These are phyloP conservation scores for Phalacrocorax aristotelis DNA, from an alignment of 2,113 vertebrate species.

Conservation along the genomic window DNA sequence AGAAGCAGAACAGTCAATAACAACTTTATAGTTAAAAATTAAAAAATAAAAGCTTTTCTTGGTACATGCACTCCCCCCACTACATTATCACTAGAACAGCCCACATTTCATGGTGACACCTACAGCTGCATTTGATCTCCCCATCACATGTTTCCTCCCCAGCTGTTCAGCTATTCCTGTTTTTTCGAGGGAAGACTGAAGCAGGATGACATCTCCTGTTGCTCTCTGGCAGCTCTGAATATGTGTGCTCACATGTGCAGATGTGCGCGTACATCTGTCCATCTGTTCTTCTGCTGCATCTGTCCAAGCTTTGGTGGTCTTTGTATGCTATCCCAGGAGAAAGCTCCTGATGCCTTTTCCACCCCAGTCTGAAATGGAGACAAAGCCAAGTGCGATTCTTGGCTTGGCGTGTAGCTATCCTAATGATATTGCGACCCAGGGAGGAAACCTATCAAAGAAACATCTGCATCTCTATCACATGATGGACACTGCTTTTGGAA, in stretches of 20 bases:
- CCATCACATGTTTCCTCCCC: neutral
- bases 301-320: neutral
- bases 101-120: neutral
- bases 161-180: neutral
- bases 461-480: neutral
- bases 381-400: neutral
- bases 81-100: neutral
- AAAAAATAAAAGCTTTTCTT: neutral
- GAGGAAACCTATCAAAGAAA: conserved; percentile 22
- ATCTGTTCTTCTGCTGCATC: neutral
- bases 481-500: neutral
- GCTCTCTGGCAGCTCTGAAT: neutral
- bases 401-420: neutral
- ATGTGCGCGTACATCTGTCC: neutral
- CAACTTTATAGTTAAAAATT: neutral
- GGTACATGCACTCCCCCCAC: neutral
- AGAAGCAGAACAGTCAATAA: neutral
- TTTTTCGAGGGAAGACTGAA: neutral
- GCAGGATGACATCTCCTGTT: neutral
- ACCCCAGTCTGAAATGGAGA: neutral
- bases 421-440: neutral
- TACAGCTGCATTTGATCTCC: neutral
- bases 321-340: neutral
- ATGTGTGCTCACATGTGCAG: neutral
- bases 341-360: neutral